Percentiles rank a stretch among this genome's conserved stretches.
Evolutionary conservation across 2,888 invertebrate genomes (phyloP).

Genomic region (Steromphala cineraria): DNA sequence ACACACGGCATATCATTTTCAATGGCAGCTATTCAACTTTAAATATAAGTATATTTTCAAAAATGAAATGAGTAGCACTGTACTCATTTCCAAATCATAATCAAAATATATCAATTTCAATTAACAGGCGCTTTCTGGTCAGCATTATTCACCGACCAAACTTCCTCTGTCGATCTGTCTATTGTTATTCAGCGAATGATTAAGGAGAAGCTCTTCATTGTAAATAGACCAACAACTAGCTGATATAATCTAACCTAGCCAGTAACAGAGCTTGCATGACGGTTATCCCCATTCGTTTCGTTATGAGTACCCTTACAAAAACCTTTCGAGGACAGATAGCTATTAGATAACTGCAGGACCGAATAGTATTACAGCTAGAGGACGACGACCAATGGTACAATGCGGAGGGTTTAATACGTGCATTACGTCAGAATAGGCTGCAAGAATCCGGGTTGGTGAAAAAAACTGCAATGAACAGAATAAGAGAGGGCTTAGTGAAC

Average conservation of each 20-base stretch:
- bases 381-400: neutral
- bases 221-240: neutral
- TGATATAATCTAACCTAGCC: conserved; percentile 9
- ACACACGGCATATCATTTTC: too few relatives aligned
- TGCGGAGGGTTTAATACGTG: too few relatives aligned
- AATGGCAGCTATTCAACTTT: too few relatives aligned
- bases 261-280: neutral
- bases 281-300: neutral
- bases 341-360: neutral
- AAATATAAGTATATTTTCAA: too few relatives aligned
- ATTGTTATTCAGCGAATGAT: neutral
- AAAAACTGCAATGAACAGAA: too few relatives aligned
- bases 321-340: neutral
- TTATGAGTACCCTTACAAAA: neutral
- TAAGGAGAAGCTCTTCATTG: conserved; percentile 14
- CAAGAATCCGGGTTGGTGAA: too few relatives aligned
- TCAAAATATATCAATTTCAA: neutral
- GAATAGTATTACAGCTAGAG: neutral
- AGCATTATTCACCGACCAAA: too few relatives aligned
- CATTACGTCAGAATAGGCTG: too few relatives aligned
- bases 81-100: too few relatives aligned
- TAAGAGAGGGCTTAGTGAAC: too few relatives aligned
- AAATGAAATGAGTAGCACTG: too few relatives aligned
- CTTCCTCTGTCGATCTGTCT: neutral
- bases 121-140: neutral